Conservation (phyloP, 1,140 invertebrate species). For the Drosophila pseudoobscura region DNA sequence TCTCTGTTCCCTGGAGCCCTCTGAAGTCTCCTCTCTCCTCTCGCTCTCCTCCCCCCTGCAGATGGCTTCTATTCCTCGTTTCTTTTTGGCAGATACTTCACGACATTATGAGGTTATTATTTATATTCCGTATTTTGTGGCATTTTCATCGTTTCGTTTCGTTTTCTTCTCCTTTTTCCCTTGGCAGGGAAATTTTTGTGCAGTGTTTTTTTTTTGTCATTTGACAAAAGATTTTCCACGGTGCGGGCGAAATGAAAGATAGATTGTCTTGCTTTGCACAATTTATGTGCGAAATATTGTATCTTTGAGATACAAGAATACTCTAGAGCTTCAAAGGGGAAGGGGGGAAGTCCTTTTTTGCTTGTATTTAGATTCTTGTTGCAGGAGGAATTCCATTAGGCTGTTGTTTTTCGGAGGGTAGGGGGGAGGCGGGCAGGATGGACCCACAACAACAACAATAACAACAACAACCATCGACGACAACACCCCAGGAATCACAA, state of each 20-base stretch:
- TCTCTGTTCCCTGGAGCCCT: no score
- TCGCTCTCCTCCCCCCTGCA: neutral
- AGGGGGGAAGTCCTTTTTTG: conserved; percentile 14
- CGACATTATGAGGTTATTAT: conserved; percentile 80
- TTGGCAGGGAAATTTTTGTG: conserved; percentile 42
- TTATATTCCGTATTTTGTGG: conserved; percentile 54
- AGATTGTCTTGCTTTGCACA: conserved; percentile 68
- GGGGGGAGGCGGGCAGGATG: conserved; percentile 5
- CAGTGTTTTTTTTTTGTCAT: neutral
- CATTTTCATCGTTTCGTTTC: conserved; percentile 23
- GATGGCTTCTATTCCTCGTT: conserved; percentile 28
- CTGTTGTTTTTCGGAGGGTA: neutral
- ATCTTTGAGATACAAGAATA: conserved; percentile 43
- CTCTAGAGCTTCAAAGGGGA: no score
- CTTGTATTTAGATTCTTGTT: conserved; percentile 27
- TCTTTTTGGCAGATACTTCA: conserved; percentile 61
- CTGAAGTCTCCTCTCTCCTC: neutral
- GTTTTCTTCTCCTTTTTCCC: neutral
- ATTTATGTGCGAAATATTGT: conserved; percentile 79
- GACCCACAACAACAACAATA: conserved; percentile 42
- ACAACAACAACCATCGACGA: conserved; percentile 68
- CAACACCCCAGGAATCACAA: conserved; percentile 75
- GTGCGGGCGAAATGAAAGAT: conserved; percentile 73
- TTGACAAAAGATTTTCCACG: conserved; percentile 73
- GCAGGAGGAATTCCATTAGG: conserved; percentile 62